These are phyloP conservation scores for Standfussiana lucernea DNA, from an alignment of 2,888 invertebrate species.

Conservation along the genomic window DNA sequence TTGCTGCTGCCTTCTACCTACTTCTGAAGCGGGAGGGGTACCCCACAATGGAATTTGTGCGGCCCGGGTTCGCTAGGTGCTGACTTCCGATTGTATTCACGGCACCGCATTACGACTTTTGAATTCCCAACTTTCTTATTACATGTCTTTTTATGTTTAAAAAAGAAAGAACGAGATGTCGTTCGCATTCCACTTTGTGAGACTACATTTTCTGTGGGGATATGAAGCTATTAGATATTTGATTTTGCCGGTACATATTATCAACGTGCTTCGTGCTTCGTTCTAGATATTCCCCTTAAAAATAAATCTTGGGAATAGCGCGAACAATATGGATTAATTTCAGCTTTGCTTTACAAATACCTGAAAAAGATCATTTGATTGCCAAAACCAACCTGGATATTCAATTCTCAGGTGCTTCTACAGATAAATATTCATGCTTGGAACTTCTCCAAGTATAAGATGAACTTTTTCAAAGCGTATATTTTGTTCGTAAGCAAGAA, in stretches of 20 bases:
- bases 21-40: constrained; percentile 59
- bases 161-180: constrained; percentile 51
- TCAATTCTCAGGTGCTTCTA: constrained; percentile 48
- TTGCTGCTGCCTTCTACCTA: constrained; percentile 49
- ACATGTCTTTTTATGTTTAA: constrained; percentile 36
- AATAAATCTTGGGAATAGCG: constrained; percentile 1
- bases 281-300: not conserved
- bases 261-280: not conserved
- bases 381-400: constrained; percentile 35
- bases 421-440: constrained; percentile 72
- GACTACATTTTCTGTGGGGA: constrained; percentile 9
- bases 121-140: constrained; percentile 48
- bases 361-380: constrained; percentile 1
- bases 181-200: constrained; percentile 42
- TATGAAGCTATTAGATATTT: not conserved
- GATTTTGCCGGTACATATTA: constrained; percentile 1
- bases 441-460: constrained; percentile 69
- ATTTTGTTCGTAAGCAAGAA: constrained; percentile 76
- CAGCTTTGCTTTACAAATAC: not conserved
- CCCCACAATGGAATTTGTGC: constrained; percentile 69
- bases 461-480: constrained; percentile 73
- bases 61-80: constrained; percentile 36
- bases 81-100: constrained; percentile 49
- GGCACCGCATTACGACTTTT: constrained; percentile 51
- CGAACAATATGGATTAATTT: not conserved